Conservation (phyloP, 2,888 invertebrate genomes). For the Heliconius sara region DNA sequence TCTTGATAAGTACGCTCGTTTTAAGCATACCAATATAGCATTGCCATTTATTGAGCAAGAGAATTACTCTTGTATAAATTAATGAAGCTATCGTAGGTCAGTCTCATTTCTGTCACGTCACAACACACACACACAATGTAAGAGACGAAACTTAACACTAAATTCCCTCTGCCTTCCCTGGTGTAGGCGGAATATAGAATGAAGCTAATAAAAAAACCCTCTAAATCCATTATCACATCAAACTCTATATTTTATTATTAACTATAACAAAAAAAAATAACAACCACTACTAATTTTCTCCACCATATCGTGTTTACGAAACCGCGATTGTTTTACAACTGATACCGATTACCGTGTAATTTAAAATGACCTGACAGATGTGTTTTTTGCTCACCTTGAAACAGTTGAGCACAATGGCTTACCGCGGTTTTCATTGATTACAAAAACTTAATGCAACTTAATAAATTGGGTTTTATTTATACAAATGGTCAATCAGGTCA, state of each 20-base stretch:
- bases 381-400: constrained; percentile 38
- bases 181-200: not conserved
- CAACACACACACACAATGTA: no score
- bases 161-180: not conserved
- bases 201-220: not conserved
- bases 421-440: constrained; percentile 30
- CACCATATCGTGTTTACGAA: constrained; percentile 46
- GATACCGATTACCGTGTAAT: constrained; percentile 32
- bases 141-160: not conserved
- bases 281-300: constrained; percentile 47
- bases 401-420: constrained; percentile 32
- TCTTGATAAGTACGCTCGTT: no score
- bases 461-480: constrained; percentile 14
- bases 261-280: constrained; percentile 20
- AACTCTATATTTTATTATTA: not conserved
- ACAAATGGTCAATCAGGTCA: constrained; percentile 17
- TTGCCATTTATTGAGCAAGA: no score
- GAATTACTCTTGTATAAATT: no score
- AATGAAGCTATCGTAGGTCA: no score
- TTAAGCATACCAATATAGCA: no score
- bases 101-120: no score
- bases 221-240: not conserved
- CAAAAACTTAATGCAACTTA: constrained; percentile 19
- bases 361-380: constrained; percentile 36
- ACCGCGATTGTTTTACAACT: constrained; percentile 36